Percentiles rank a stretch among this genome's conserved stretches.
These are phyloP conservation scores for Tetragonula carbonaria DNA, from an alignment of 2,888 invertebrate genomes.

Conservation along the genomic window DNA sequence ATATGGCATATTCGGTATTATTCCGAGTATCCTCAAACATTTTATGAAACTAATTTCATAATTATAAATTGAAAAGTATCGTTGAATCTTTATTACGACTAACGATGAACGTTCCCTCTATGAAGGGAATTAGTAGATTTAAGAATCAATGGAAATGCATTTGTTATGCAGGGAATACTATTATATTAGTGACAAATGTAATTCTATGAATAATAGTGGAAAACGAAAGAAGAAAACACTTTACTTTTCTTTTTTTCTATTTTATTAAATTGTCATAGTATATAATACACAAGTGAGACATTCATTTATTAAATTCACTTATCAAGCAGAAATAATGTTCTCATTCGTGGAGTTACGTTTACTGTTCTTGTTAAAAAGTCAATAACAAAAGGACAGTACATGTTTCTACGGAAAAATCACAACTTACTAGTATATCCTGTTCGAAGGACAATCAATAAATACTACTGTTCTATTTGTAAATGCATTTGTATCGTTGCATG, in stretches of 20 bases:
- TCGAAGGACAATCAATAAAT: constrained; percentile 67
- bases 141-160: not conserved
- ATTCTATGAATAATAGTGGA: constrained; percentile 18
- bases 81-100: no score
- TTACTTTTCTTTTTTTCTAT: constrained; percentile 54
- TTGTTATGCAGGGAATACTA: not conserved
- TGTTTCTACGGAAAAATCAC: constrained; percentile 63
- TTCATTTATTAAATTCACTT: constrained; percentile 68
- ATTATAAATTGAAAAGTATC: no score
- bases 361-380: constrained; percentile 61
- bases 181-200: not conserved
- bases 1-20: no score
- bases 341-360: constrained; percentile 56
- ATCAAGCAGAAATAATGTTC: constrained; percentile 67
- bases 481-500: constrained; percentile 64
- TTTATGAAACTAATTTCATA: no score
- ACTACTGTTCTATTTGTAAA: constrained; percentile 69
- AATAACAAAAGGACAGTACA: constrained; percentile 64
- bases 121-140: not conserved
- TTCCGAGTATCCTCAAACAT: no score
- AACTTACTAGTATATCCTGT: constrained; percentile 61
- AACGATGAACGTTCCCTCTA: not conserved
- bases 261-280: constrained; percentile 61
- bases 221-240: not conserved
- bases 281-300: constrained; percentile 58